Evolutionary conservation across 2,888 invertebrate genomes (phyloP), one percentile per base, ranked within the genome.

Genomic region (Scelioninae gen. 2): DNA sequence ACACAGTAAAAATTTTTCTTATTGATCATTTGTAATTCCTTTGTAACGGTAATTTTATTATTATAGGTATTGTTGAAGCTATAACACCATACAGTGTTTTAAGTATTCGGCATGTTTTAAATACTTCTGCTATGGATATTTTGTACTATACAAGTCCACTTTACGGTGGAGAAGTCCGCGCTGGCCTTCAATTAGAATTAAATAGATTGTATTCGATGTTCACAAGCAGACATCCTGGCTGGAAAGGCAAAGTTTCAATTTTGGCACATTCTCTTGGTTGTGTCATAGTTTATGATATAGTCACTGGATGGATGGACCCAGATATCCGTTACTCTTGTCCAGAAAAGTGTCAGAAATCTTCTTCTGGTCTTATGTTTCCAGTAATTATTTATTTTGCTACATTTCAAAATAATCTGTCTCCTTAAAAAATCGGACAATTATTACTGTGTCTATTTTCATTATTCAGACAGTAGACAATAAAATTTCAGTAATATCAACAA

Each of bases 91-190:
- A 89, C 73, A 90, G 90, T 78, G 88, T 92, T 76, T 85, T 89
- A 73, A 88, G 89, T 69, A 87, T 92, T 79, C 86, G 92, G 33
- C 88, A 88, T 64, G 87, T 91, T 68, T 85, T 92, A 53, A 92
- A 92, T 83, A 89, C 90, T 31, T 91, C 91, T 39, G 91, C 91
- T 31, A 91, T 92, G 91, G 92, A 92, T 81, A 90, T 92, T 75
- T 88, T 92, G 85, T 92, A 92, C 80, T 92, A 92, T 80, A 91
- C 92, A 45, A 92, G 91, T 85, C 92, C 92, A 10, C 84, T 91
- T 1, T 92, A 91, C 80, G 88, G 92, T 73, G 88, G 89, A 43
- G 92, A 92, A 87, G 91, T 91, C 37, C 88, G 91, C 70, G 87
- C 88, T 64, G 91, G 91, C 43, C 86, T 92, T 58, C 89, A 89